Base-by-base conservation (phyloP, 2,797 vertebrate genomes). In the Lates japonicus region DNA sequence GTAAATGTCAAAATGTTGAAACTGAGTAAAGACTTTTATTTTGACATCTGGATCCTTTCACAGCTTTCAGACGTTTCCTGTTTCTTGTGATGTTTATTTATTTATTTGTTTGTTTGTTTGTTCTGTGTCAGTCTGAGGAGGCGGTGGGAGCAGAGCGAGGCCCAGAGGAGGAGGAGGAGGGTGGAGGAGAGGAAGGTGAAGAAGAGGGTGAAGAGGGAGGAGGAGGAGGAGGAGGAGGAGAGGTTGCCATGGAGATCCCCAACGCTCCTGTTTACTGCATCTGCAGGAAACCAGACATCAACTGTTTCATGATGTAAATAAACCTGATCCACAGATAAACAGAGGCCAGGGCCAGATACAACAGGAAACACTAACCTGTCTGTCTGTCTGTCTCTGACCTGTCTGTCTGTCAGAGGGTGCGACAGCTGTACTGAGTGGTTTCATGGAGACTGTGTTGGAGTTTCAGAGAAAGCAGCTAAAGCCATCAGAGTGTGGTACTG, bases 391-490 rank as follows among this genome's bases (percentile, higher is more conserved):
- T 74, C 25, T n/a, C 14, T 37, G 29, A 3, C 3, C 51, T 80
- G 76, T 84, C 52, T 71, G 70, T 59, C 9, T 42, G 1, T 29
- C 92, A 98, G 97, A 39, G 97, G 97, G 3, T 98, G 97, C 57
- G 97, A 98, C 90, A 95, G 94, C 76, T 98, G 97, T 84, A 95
- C 96, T 1, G 97, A 98, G 87, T 98, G 97, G 97, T 98, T 97
- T 83, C 97, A 98, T 83, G 97, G 97, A 29, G 85, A 94, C 67
- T 98, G 97, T 64, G 95, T 98, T 74, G 94, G 96, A 33, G 96
- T 98, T 57, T 97, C 97, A 0, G 97, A 98, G 91, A 97, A 95
- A 92, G 96, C 96, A 86, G 97, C 97, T 17, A 98, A 97, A 71
- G 92, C 96, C 81, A 98, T 98, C 74, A 90, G 96, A 42, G 97